A percentile compares a stretch with the other conserved stretches of the same genome.
These are phyloP conservation scores for Listrodromus nycthemerus DNA, from an alignment of 2,888 invertebrate genomes.

Conservation along the genomic window DNA sequence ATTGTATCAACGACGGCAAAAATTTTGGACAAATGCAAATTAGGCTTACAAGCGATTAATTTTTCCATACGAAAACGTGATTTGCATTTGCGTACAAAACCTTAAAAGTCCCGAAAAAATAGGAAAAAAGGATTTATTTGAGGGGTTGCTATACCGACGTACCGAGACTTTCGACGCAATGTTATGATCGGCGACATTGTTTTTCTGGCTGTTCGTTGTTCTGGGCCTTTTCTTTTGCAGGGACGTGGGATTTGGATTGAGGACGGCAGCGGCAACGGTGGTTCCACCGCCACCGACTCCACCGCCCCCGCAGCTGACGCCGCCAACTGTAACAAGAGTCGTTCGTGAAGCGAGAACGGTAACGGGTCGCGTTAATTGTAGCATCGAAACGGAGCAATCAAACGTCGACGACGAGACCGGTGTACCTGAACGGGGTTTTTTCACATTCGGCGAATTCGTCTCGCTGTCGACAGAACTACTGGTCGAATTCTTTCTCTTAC, in stretches of 20 bases:
- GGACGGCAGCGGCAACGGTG: neutral
- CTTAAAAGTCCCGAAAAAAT: neutral
- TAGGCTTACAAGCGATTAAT: neutral
- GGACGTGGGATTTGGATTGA: constrained; percentile 67
- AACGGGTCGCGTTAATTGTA: constrained; percentile 6
- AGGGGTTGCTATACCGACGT: constrained; percentile 34
- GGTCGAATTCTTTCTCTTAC: constrained; percentile 86
- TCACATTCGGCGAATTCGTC: constrained; percentile 85
- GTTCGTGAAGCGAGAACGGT: constrained; percentile 33
- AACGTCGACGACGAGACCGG: constrained; percentile 72
- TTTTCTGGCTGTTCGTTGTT: constrained; percentile 73
- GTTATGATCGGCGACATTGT: constrained; percentile 75
- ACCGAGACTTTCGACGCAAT: constrained; percentile 77
- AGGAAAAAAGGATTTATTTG: neutral
- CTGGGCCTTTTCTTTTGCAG: constrained; percentile 75
- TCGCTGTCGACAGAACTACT: constrained; percentile 85
- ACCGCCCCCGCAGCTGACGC: neutral
- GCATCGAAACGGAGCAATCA: constrained; percentile 18
- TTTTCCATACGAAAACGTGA: neutral
- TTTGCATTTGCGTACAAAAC: too few relatives aligned
- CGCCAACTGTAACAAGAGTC: neutral
- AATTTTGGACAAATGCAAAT: neutral
- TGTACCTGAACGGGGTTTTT: constrained; percentile 82
- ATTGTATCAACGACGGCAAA: neutral
- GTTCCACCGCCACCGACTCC: too few relatives aligned